A percentile compares a stretch with the other conserved stretches of the same genome.
Conservation (phyloP, 1,140 invertebrate genomes). For the Papilio polytes region DNA sequence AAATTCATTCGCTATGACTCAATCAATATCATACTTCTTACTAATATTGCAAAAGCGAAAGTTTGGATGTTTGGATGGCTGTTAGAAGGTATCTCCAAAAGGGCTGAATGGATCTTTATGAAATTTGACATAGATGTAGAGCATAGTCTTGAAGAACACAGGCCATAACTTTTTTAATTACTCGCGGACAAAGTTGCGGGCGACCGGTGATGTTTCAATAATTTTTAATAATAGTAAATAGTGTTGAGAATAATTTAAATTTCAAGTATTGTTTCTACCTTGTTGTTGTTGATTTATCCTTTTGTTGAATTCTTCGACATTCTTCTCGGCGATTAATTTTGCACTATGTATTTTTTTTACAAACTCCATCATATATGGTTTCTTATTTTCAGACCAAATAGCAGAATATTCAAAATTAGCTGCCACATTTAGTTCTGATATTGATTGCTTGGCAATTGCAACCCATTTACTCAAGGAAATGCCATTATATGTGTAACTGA, state of each 20-base stretch:
- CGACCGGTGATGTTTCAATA: no score
- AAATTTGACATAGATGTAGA: no score
- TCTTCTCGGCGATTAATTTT: slow-evolving; percentile 61
- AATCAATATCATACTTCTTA: neutral
- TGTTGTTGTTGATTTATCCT: slow-evolving; percentile 57
- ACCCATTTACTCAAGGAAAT: slow-evolving; percentile 73
- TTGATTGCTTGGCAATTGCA: slow-evolving; percentile 72
- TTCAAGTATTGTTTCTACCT: slow-evolving; percentile 50
- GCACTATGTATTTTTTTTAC: slow-evolving; percentile 65
- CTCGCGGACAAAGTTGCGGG: no score
- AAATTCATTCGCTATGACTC: neutral
- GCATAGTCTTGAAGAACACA: neutral
- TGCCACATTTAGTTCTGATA: slow-evolving; percentile 70
- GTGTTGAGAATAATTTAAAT: no score
- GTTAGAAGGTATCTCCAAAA: no score
- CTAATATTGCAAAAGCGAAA: neutral
- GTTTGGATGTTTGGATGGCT: neutral
- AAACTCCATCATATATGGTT: slow-evolving; percentile 59
- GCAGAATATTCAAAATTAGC: slow-evolving; percentile 72
- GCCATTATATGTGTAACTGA: slow-evolving; percentile 80
- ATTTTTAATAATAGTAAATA: no score
- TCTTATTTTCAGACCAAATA: slow-evolving; percentile 70
- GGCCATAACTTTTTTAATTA: no score
- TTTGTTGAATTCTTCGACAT: slow-evolving; percentile 61
- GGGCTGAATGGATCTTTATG: no score